A percentile compares a stretch with the other conserved stretches of the same genome.
These are phyloP conservation scores for Brienomyrus brachyistius DNA, from an alignment of 2,113 vertebrate genomes.

Conservation along the genomic window DNA sequence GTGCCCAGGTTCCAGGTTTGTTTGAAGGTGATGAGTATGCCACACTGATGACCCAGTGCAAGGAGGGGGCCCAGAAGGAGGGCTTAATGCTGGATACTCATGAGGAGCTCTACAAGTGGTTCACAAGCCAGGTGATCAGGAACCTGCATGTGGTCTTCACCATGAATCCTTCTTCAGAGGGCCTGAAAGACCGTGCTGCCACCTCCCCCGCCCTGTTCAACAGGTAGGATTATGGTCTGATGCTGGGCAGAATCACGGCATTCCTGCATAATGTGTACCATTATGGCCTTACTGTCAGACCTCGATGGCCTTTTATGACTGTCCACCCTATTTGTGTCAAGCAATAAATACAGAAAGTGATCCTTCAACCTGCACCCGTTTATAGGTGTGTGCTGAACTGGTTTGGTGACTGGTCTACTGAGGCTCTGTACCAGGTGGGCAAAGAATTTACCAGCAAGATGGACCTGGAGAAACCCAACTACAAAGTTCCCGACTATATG, in stretches of 20 bases:
- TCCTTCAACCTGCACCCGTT: background rate
- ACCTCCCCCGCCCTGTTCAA: conserved; percentile 97
- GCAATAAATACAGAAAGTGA: background rate
- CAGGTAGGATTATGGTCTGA: conserved; percentile 60
- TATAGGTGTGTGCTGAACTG: conserved; percentile 93
- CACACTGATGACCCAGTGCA: conserved; percentile 96
- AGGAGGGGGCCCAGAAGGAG: conserved; percentile 97
- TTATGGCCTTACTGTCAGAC: background rate
- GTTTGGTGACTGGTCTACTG: conserved; percentile 99
- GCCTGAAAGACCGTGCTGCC: conserved; percentile 92
- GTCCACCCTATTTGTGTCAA: background rate
- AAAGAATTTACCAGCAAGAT: conserved; percentile 98
- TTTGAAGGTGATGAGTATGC: conserved; percentile 97
- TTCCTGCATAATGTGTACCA: background rate
- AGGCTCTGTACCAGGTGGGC: conserved; percentile 93
- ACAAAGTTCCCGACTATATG: conserved; percentile 95
- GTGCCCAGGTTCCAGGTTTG: conserved; percentile 82
- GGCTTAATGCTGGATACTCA: conserved; percentile 96
- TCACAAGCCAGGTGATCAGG: conserved; percentile 96
- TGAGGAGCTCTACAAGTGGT: conserved; percentile 97
- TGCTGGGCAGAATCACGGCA: background rate
- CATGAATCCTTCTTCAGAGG: conserved; percentile 99
- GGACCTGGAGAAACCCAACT: conserved; percentile 98
- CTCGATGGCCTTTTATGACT: background rate
- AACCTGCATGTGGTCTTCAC: conserved; percentile 98